phyloP scores from a whole-genome alignment of 2,113 vertebrate genomes.

The Barbus barbus region DNA sequence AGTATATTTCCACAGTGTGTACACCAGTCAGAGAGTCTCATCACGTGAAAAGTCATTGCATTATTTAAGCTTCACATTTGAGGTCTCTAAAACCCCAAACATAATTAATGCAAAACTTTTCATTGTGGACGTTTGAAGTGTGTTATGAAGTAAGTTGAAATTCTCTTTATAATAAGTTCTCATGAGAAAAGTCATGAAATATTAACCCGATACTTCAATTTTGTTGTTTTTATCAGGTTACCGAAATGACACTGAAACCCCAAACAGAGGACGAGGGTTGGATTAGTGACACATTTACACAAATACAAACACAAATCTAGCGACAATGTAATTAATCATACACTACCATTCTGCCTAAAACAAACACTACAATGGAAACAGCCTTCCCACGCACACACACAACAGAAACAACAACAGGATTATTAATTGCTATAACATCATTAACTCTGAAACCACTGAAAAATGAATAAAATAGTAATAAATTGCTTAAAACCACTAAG shows the following conservation, averaged over 20 bases:
- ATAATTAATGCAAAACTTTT: neutral
- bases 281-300: constrained; percentile 10
- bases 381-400: neutral
- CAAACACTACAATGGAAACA: neutral
- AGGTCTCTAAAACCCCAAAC: neutral
- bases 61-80: neutral
- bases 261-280: too few species aligned
- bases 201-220: too few species aligned
- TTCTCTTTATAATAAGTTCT: constrained; percentile 4
- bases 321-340: neutral
- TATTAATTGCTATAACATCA: too few species aligned
- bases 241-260: too few species aligned
- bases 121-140: neutral
- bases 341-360: neutral
- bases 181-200: neutral
- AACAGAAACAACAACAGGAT: neutral
- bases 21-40: neutral
- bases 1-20: neutral
- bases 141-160: neutral
- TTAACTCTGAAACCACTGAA: neutral
- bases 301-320: neutral
- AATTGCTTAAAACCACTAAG: neutral
- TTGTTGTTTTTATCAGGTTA: too few species aligned
- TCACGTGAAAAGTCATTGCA: neutral
- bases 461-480: neutral